Evolutionary conservation across 92 coral and sea anemone species (phyloP).

Genomic region (Muricea muricata): DNA sequence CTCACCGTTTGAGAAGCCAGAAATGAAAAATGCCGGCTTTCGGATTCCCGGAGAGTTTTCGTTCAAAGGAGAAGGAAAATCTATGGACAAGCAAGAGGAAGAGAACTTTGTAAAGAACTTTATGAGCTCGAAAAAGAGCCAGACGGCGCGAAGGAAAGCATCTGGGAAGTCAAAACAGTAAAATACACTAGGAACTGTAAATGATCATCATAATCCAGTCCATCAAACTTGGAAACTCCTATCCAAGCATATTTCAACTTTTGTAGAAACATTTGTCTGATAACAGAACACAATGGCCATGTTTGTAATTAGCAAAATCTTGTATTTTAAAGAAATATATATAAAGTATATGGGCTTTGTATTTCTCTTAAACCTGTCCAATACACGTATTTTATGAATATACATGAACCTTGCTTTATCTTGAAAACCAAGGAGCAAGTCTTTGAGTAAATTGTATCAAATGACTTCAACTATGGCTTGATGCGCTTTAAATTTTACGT

Average conservation of each 20-base stretch:
- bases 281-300: too few species aligned
- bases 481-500: too few species aligned
- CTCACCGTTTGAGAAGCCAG: constrained; percentile 28
- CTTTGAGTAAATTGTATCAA: neutral
- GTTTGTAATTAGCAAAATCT: too few species aligned
- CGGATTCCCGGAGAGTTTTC: constrained; percentile 45
- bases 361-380: too few species aligned
- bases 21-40: constrained; percentile 30
- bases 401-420: too few species aligned
- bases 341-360: too few species aligned
- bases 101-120: constrained; percentile 38
- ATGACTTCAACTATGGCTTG: too few species aligned
- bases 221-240: too few species aligned
- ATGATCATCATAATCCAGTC: too few species aligned
- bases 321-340: too few species aligned
- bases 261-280: neutral
- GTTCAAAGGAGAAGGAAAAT: constrained; percentile 26
- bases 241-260: neutral
- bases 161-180: neutral
- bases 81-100: constrained; percentile 4
- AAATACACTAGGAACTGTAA: neutral
- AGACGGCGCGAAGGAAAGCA: neutral
- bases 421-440: neutral
- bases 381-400: too few species aligned
- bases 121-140: constrained; percentile 43